These are phyloP conservation scores for Centrocercus urophasianus DNA, from an alignment of 2,113 vertebrate genomes.

Conservation along the genomic window DNA sequence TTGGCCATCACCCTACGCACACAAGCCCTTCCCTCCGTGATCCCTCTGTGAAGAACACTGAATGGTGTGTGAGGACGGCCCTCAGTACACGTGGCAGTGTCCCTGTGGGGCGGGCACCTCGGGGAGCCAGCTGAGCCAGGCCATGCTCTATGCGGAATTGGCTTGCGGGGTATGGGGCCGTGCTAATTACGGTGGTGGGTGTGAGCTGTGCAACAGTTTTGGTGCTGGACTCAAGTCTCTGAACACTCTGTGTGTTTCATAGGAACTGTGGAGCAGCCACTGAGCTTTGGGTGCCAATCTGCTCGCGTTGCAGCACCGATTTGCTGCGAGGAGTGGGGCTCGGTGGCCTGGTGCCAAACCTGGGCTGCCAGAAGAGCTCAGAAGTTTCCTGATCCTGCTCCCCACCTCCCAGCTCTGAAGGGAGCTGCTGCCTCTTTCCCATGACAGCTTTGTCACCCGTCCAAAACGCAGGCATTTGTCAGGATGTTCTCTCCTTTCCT, in stretches of 20 bases:
- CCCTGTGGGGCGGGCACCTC: neutral
- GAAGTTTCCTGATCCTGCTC: constrained; percentile 72
- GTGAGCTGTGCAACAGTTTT: constrained; percentile 28
- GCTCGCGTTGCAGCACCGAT: constrained; percentile 37
- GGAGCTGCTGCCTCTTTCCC: constrained; percentile 70
- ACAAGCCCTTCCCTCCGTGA: constrained; percentile 16
- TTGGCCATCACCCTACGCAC: neutral
- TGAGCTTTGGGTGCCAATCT: constrained; percentile 40
- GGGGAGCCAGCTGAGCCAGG: neutral
- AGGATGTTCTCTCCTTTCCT: constrained; percentile 75
- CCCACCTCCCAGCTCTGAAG: constrained; percentile 67
- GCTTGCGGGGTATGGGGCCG: neutral
- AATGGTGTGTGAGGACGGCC: neutral
- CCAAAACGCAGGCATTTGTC: constrained; percentile 72
- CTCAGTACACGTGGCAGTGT: neutral
- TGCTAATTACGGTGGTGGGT: constrained; percentile 57
- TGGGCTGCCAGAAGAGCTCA: constrained; percentile 72
- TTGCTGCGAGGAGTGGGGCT: constrained; percentile 16
- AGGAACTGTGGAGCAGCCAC: constrained; percentile 41
- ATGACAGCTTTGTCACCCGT: constrained; percentile 72
- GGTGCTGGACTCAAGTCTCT: constrained; percentile 10
- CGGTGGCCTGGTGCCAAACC: constrained; percentile 57
- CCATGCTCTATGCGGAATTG: neutral
- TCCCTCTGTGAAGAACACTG: neutral
- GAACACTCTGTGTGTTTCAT: neutral